phyloP scores from a whole-genome alignment of 2,113 vertebrate genomes.

The Pteropus alecto region DNA sequence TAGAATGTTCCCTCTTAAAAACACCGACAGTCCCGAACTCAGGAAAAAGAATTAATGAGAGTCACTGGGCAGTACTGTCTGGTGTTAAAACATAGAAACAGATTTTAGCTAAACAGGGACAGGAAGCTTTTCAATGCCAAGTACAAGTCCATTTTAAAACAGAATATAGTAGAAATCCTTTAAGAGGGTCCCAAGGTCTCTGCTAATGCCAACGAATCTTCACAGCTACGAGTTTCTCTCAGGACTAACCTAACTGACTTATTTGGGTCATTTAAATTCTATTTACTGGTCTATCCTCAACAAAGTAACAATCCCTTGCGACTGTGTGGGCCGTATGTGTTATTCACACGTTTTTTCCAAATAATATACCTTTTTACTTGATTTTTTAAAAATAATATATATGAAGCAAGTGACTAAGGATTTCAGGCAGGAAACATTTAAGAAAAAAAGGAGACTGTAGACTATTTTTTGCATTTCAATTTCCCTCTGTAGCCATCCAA shows the following conservation, averaged over 20 bases:
- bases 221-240: neutral
- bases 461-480: neutral
- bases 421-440: neutral
- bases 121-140: neutral
- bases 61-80: neutral
- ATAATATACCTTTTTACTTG: neutral
- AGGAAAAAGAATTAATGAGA: neutral
- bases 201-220: neutral
- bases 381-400: neutral
- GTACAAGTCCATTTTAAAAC: neutral
- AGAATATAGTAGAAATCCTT: neutral
- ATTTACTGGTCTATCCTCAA: neutral
- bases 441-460: neutral
- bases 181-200: neutral
- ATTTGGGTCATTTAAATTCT: neutral
- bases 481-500: neutral
- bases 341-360: neutral
- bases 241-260: neutral
- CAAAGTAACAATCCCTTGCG: too few species aligned
- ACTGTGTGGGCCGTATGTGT: rapidly evolving
- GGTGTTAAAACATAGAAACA: neutral
- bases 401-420: neutral
- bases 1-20: neutral
- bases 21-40: neutral
- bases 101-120: neutral